Evolutionary conservation across 2,888 invertebrate genomes (phyloP), one percentile per base, ranked within the genome.

Genomic region (Apodemia hepburni): DNA sequence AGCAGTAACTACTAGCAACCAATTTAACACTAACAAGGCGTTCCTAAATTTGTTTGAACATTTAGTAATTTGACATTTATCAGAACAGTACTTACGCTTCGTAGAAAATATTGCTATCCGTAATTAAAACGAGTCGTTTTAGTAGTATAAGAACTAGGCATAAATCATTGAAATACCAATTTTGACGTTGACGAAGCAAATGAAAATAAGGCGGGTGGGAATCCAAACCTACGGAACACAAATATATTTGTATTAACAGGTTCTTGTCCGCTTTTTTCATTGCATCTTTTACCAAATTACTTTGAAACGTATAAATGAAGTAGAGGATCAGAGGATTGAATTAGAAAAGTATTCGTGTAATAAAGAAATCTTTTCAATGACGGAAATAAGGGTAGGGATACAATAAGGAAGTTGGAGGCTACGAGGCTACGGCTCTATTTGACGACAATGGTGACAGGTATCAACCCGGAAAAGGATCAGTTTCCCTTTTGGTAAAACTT

Each of bases 301-400:
- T 85, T 87, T 84, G 84, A 82, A 84, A 81, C 82, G 84, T 82
- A 84, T 84, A 85, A 86, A 87, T 87, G 85, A 87, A 86, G 82
- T 85, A 84, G 73, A 77, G 84, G 84, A 82, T 87, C 80, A 84
- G 77, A 74, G 81, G 82, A 86, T 87, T 87, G 84, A 85, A 87
- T 88, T 89, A 88, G 85, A 84, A 85, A 83, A 82, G 82, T 81
- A 84, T 85, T 87, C 79, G 80, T 79, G 76, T 77, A 84, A 87
- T 87, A 88, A 85, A 85, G 82, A 85, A 83, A 84, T 84, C 80
- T 78, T 76, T 77, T 79, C 79, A 83, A 86, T 87, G 82, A 89
- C 82, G 82, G 81, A 81, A 82, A 79, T 83, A 83, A 77, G 80
- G 77, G 84, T 87, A 87, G 86, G 77, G 73, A 73, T 72, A 85